phyloP scores from a whole-genome alignment of 2,113 vertebrate genomes.

The Hyperoodon ampullatus region DNA sequence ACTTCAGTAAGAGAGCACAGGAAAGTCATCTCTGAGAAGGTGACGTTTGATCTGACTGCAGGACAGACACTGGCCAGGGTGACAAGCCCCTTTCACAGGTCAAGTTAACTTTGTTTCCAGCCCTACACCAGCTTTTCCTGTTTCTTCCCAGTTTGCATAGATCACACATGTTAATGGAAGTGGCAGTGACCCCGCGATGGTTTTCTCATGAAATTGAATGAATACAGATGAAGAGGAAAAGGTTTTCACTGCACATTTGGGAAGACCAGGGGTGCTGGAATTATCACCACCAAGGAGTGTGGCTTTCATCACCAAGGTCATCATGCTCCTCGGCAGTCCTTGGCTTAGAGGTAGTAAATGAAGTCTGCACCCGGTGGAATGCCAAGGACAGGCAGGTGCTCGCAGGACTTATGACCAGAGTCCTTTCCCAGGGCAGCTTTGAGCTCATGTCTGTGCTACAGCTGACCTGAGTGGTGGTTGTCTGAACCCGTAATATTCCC shows the following conservation, averaged over 20 bases:
- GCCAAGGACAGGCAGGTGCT: background rate
- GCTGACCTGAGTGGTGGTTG: background rate
- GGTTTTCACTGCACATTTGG: rapidly evolving
- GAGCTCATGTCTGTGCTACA: background rate
- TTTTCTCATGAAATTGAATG: background rate
- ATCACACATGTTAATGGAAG: rapidly evolving
- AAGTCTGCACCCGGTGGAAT: background rate
- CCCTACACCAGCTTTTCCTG: background rate
- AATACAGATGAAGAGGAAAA: background rate
- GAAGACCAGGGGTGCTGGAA: background rate
- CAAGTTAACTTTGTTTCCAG: background rate
- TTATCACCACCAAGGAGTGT: background rate
- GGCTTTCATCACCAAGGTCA: background rate
- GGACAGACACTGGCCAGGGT: background rate
- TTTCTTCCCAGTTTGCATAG: background rate
- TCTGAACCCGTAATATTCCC: background rate
- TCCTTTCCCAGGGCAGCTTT: background rate
- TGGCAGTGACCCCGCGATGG: background rate
- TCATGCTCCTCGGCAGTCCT: background rate
- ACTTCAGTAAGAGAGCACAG: background rate
- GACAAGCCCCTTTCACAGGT: background rate
- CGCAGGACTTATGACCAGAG: background rate
- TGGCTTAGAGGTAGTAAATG: background rate
- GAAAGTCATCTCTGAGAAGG: background rate
- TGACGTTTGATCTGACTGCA: background rate